These are phyloP conservation scores for Cisticola juncidis DNA, from an alignment of 2,113 vertebrate genomes.

Conservation along the genomic window DNA sequence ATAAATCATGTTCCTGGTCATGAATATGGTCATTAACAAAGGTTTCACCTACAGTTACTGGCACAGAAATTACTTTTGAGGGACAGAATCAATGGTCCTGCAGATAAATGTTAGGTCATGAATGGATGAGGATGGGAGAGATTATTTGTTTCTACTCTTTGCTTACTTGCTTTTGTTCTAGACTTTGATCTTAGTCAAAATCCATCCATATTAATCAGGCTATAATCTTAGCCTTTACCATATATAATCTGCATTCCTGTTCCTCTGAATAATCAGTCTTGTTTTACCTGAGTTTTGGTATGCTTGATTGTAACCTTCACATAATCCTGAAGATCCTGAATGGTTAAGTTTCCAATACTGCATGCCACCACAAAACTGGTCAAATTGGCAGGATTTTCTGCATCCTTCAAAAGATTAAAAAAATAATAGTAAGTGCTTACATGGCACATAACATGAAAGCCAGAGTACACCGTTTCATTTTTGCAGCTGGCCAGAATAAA, in stretches of 20 bases:
- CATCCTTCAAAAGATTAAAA: constrained; percentile 68
- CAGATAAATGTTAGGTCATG: not conserved
- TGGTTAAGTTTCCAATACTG: constrained; percentile 88
- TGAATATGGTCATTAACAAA: not conserved
- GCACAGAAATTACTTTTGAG: not conserved
- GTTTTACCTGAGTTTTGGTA: constrained; percentile 78
- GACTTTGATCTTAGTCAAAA: not conserved
- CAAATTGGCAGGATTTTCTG: constrained; percentile 66
- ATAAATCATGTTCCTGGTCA: not conserved
- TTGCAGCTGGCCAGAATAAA: constrained; percentile 32
- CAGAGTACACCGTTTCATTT: constrained; percentile 34
- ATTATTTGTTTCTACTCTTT: not conserved
- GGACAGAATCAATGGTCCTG: not conserved
- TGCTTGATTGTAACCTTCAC: constrained; percentile 87
- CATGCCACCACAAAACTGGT: constrained; percentile 94
- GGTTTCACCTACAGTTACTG: not conserved
- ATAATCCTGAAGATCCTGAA: constrained; percentile 81
- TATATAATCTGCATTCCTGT: not conserved
- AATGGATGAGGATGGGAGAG: not conserved
- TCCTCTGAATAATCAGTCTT: not conserved
- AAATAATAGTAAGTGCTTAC: constrained; percentile 12
- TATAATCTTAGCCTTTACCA: not conserved
- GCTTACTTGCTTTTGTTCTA: not conserved
- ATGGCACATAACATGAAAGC: not conserved
- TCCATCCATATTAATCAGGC: not conserved